These are phyloP conservation scores for Euspilapteryx auroguttella DNA, from an alignment of 2,888 invertebrate species.

Conservation along the genomic window DNA sequence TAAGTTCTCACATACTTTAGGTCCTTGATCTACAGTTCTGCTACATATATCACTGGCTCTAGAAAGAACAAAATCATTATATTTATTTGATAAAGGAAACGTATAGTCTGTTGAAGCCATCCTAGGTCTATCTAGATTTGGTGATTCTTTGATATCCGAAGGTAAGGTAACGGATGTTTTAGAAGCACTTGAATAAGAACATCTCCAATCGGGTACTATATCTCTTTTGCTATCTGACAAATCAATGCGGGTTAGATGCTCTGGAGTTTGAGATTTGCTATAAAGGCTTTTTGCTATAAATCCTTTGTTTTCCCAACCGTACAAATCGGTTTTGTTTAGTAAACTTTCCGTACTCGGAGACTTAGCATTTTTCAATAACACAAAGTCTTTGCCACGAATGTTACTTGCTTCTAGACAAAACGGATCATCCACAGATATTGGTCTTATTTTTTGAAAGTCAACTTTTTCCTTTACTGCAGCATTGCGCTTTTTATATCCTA, in stretches of 20 bases:
- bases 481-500: constrained; percentile 37
- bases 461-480: constrained; percentile 21
- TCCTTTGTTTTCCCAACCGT: constrained; percentile 57
- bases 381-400: constrained; percentile 16
- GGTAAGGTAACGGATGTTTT: too few species aligned
- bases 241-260: constrained; percentile 26
- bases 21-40: constrained; percentile 34
- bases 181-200: not conserved
- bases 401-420: constrained; percentile 37
- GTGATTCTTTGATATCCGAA: not conserved
- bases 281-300: constrained; percentile 40
- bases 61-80: constrained; percentile 39
- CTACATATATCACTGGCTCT: constrained; percentile 43
- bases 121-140: too few species aligned
- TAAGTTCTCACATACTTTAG: constrained; percentile 37
- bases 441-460: constrained; percentile 34
- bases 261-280: constrained; percentile 17
- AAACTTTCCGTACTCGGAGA: constrained; percentile 41
- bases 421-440: constrained; percentile 51
- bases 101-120: too few species aligned
- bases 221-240: constrained; percentile 33
- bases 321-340: constrained; percentile 46
- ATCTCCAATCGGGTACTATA: constrained; percentile 26
- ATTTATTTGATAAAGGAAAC: constrained; percentile 37
- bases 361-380: constrained; percentile 25